Conservation (phyloP, 2,113 vertebrate genomes). For the Thinocorus orbignyianus region DNA sequence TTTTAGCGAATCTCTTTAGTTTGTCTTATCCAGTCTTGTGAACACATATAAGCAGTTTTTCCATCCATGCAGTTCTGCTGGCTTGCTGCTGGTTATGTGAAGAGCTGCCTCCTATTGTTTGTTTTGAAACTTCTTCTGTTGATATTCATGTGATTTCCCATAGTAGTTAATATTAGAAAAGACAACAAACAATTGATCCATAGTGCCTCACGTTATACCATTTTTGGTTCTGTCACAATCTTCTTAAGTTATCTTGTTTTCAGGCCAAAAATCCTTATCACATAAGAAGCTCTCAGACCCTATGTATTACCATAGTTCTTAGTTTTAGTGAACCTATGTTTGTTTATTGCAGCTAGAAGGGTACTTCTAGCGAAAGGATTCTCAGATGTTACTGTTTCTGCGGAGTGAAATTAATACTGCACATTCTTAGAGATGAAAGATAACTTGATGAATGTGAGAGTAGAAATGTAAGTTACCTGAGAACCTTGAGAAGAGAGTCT, state of each 20-base stretch:
- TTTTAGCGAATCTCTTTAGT: not conserved
- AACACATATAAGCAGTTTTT: not conserved
- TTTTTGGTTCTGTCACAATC: not conserved
- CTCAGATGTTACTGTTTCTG: not conserved
- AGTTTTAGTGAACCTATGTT: not conserved
- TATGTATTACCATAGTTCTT: not conserved
- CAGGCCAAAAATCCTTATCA: not conserved
- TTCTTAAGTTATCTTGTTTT: not conserved
- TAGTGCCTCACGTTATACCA: not conserved
- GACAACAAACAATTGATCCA: not conserved
- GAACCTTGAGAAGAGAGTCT: not conserved
- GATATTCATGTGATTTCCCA: accelerated
- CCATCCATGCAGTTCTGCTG: not conserved
- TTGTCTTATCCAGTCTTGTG: not conserved
- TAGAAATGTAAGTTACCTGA: not conserved
- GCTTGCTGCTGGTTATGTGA: not conserved
- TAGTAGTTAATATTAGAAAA: not conserved
- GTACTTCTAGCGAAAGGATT: not conserved
- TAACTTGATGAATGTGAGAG: not conserved
- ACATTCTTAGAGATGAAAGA: not conserved
- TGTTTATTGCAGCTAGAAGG: not conserved
- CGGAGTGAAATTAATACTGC: not conserved
- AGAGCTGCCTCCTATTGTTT: not conserved
- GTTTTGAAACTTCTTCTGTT: not conserved
- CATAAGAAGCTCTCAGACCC: not conserved